These are phyloP conservation scores for Acanthornis magna DNA, from an alignment of 2,797 vertebrate species.

Conservation along the genomic window DNA sequence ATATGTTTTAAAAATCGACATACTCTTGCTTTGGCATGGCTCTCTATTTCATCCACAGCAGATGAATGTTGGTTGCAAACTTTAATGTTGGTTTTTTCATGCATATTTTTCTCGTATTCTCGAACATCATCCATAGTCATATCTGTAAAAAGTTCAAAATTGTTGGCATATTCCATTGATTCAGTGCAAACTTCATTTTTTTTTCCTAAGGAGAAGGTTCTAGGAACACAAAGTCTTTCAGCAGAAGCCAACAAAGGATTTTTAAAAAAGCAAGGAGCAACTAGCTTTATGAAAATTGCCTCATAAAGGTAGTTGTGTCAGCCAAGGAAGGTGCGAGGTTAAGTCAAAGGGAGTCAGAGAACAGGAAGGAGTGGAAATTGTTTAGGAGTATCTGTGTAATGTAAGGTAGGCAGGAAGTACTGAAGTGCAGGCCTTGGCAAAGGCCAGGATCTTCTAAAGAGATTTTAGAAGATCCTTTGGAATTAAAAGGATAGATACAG, in stretches of 20 bases:
- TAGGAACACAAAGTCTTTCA: conserved; percentile 60
- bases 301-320: conserved; percentile 78
- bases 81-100: conserved; percentile 99
- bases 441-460: conserved; percentile 77
- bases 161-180: conserved; percentile 78
- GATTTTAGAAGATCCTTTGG: conserved; percentile 75
- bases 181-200: conserved; percentile 50
- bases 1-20: conserved; percentile 80
- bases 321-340: conserved; percentile 66
- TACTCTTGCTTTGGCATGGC: conserved; percentile 94
- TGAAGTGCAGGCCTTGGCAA: conserved; percentile 45
- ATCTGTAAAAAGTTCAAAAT: conserved; percentile 94
- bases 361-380: conserved; percentile 70
- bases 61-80: conserved; percentile 95
- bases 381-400: conserved; percentile 36
- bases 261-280: conserved; percentile 65
- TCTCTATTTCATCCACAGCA: conserved; percentile 93
- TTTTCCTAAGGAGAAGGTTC: conserved; percentile 40
- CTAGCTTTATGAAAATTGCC: conserved; percentile 75
- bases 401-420: conserved; percentile 37
- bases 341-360: conserved; percentile 63
- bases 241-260: conserved; percentile 68
- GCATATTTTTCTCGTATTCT: conserved; percentile 97
- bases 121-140: conserved; percentile 98
- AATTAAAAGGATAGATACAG: conserved; percentile 29